Evolutionary conservation across 2,888 invertebrate genomes (phyloP).

Genomic region (Syrphus vitripennis): DNA sequence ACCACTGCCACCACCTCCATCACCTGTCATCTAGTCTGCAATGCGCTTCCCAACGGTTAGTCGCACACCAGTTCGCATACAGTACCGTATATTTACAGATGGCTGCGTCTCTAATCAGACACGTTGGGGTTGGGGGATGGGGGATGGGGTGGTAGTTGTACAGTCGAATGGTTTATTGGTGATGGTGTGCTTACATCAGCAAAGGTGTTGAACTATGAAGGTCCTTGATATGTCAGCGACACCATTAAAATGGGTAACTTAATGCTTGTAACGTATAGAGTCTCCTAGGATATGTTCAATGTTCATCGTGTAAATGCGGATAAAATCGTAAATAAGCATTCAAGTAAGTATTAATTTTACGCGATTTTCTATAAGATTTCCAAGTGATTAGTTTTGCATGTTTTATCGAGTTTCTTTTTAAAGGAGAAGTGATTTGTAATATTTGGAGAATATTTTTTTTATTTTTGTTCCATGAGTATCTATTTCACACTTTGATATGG

Average conservation of each 20-base stretch:
- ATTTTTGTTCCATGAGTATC: no score
- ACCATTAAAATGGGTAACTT: constrained; percentile 53
- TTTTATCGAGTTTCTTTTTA: neutral
- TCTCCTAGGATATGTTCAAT: neutral
- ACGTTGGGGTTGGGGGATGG: no score
- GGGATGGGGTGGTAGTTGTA: neutral
- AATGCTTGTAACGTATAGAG: neutral
- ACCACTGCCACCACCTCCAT: neutral
- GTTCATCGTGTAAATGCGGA: neutral
- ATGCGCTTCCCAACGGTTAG: neutral
- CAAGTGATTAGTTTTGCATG: neutral
- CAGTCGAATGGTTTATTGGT: constrained; percentile 61
- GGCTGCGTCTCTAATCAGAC: constrained; percentile 68
- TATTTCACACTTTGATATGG: no score
- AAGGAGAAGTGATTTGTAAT: no score
- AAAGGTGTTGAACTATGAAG: constrained; percentile 64
- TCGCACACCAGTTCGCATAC: neutral
- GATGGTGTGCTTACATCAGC: constrained; percentile 13
- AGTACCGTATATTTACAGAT: constrained; percentile 38
- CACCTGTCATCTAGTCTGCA: constrained; percentile 40
- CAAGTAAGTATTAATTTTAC: neutral
- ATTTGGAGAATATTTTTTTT: no score
- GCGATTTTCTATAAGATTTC: constrained; percentile 4
- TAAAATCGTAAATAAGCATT: neutral
- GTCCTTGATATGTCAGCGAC: constrained; percentile 64